These are phyloP conservation scores for Antechinus flavipes DNA, from an alignment of 2,113 vertebrate genomes.

Conservation along the genomic window DNA sequence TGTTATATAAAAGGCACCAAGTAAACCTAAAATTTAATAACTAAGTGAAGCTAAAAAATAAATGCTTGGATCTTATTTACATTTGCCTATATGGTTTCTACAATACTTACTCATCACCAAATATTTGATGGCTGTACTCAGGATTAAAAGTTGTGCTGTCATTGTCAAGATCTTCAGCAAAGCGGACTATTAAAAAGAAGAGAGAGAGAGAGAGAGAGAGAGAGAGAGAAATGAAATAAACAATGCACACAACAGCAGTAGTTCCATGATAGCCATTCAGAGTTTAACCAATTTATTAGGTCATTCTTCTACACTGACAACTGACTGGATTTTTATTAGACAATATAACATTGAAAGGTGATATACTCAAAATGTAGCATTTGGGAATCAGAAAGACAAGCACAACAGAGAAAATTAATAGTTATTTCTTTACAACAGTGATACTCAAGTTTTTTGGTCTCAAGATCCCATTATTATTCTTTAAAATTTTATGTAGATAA, in stretches of 20 bases:
- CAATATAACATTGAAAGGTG: constrained; percentile 27
- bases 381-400: neutral
- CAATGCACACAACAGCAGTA: constrained; percentile 24
- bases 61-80: neutral
- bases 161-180: constrained; percentile 96
- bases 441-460: neutral
- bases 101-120: constrained; percentile 97
- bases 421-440: neutral
- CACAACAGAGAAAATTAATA: neutral
- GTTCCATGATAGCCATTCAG: constrained; percentile 43
- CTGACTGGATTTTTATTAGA: constrained; percentile 55
- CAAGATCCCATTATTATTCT: neutral
- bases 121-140: constrained; percentile 96
- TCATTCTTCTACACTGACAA: constrained; percentile 25
- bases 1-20: constrained; percentile 28
- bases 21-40: constrained; percentile 40
- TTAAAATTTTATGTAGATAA: neutral
- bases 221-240: neutral
- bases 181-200: constrained; percentile 89
- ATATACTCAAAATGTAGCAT: neutral
- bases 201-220: neutral
- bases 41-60: neutral
- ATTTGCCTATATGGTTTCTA: constrained; percentile 37
- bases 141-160: constrained; percentile 96
- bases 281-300: constrained; percentile 51